Base-by-base conservation (phyloP, 2,797 vertebrate species). In the Catostomus latipinnis region DNA sequence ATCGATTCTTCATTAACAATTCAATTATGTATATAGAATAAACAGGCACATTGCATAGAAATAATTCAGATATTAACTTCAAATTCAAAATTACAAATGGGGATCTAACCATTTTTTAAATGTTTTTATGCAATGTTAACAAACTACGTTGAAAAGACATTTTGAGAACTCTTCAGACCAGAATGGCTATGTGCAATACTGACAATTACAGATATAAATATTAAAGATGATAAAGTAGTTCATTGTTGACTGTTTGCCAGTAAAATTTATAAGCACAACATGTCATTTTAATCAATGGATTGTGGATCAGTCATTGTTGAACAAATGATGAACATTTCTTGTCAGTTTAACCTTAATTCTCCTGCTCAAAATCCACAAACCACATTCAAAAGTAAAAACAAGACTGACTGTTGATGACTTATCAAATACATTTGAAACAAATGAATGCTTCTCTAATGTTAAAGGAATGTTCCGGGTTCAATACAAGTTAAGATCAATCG, bases 1-100 rank as follows among this genome's bases (percentile, higher is more conserved):
- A 1, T 69, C 34, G 4, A 3, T 3, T 34, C 34, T 34, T 34
- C 34, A 34, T 3, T 34, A 34, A 56, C 58, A 69, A 82, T 18
- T 62, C 22, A 22, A 22, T 34, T 34, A 34, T 72, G 74, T 57
- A 80, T 80, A 73, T 78, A 72, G 45, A 71, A 82, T 78, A 62
- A 70, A 81, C 74, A 83, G 79, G 63, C 75, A 85, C 63, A 60
- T 82, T 83, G 66, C 69, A 84, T 83, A 84, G 76, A 82, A 71
- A 74, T 52, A 58, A 63, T 61, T 71, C 10, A 61, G 54, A 76
- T 18, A 34, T 34, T 34, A 34, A 34, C 34, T 34, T 34, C 34
- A 34, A 34, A 34, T 34, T 34, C 34, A 34, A 34, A 34, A 2
- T 34, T 34, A 34, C 58, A 78, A 63, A 71, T 11, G 1, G 16